phyloP scores from a whole-genome alignment of 2,113 vertebrate genomes.

The Thermophis baileyi region DNA sequence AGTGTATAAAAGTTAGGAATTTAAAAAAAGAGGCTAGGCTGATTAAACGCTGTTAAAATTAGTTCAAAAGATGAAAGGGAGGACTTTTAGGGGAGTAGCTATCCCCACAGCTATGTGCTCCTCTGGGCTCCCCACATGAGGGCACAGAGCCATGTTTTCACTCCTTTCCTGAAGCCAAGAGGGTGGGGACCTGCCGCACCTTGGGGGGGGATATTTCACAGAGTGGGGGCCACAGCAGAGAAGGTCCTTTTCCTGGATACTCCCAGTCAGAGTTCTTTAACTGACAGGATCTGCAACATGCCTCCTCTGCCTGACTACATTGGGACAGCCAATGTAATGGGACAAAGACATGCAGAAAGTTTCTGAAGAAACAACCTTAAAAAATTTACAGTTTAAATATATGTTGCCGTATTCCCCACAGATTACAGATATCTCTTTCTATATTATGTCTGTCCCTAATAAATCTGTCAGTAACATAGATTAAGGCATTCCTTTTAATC shows the following conservation, averaged over 20 bases:
- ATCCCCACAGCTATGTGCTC: not conserved
- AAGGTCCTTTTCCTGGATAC: not conserved
- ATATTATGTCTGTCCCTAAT: not conserved
- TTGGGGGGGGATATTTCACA: accelerated
- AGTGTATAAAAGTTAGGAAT: not conserved
- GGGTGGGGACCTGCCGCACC: not conserved
- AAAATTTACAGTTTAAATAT: not conserved
- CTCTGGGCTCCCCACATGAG: not conserved
- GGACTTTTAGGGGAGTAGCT: not conserved
- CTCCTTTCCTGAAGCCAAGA: not conserved
- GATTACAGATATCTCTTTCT: not conserved
- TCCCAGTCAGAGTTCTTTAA: not conserved
- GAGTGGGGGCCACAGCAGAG: not conserved
- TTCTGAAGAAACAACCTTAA: not conserved
- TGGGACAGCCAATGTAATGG: not conserved
- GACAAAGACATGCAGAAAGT: not conserved
- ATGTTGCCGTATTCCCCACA: not conserved
- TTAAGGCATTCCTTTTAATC: not conserved
- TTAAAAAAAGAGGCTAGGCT: not conserved
- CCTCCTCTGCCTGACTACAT: not conserved
- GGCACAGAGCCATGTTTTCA: not conserved
- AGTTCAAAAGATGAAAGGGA: not conserved
- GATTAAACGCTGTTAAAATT: not conserved
- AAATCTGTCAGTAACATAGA: not conserved
- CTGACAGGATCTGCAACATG: not conserved